These are phyloP conservation scores for Umimayanthus kanabou DNA, from an alignment of 92 coral and sea anemone species.

Conservation along the genomic window DNA sequence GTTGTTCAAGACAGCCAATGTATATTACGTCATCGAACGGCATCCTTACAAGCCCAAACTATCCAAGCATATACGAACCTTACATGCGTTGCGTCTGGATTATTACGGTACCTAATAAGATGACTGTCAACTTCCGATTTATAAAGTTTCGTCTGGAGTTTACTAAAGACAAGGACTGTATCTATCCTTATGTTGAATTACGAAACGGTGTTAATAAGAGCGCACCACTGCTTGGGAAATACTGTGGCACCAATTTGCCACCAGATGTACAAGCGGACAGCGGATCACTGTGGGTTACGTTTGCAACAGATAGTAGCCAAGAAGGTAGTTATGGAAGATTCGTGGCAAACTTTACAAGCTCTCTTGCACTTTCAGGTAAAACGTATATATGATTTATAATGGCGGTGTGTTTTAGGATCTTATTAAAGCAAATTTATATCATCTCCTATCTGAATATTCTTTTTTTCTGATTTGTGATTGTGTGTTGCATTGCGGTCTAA, in stretches of 20 bases:
- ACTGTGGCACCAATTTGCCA: not conserved
- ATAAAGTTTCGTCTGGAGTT: slow-evolving; percentile 12
- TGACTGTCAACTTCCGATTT: not conserved
- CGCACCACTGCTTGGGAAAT: slow-evolving; percentile 9
- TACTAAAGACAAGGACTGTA: slow-evolving; percentile 9
- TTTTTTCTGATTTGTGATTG: no score
- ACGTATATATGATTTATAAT: no score
- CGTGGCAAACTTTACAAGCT: not conserved
- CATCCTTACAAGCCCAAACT: slow-evolving; percentile 8
- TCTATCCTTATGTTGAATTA: not conserved
- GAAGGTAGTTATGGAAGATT: slow-evolving; percentile 11
- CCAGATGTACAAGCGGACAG: slow-evolving; percentile 5
- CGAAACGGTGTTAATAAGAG: not conserved
- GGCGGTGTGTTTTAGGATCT: no score
- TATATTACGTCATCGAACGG: not conserved
- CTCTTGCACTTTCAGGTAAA: slow-evolving; percentile 3
- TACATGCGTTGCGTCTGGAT: slow-evolving; percentile 21
- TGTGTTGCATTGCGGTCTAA: no score
- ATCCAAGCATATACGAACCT: slow-evolving; percentile 16
- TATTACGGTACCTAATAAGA: not conserved
- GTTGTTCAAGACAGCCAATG: not conserved
- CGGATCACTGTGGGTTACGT: slow-evolving; percentile 4
- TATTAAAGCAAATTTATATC: no score
- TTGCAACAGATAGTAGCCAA: not conserved
- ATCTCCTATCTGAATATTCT: no score